Conservation (phyloP, 2,113 vertebrate genomes). For the Notothenia rossii region DNA sequence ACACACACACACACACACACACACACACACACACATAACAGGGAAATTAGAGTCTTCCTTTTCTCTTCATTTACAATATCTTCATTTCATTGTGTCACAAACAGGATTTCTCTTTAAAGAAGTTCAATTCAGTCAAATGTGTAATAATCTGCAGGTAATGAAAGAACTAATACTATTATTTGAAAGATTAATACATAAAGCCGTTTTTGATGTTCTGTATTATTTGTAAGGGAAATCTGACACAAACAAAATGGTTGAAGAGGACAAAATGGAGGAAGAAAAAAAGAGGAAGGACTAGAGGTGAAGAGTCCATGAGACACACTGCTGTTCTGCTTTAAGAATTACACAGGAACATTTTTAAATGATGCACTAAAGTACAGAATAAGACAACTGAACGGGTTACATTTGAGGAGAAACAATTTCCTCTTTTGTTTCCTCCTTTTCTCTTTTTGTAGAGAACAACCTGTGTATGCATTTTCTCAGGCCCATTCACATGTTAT, state of each 20-base stretch:
- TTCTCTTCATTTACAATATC: not conserved
- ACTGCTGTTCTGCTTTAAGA: not conserved
- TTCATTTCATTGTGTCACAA: not conserved
- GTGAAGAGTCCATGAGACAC: not conserved
- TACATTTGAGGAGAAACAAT: no score
- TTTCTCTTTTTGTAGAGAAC: no score
- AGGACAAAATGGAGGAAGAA: conserved; percentile 35
- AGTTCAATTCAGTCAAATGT: not conserved
- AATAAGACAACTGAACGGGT: not conserved
- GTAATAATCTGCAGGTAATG: not conserved
- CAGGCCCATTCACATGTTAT: not conserved
- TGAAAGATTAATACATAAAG: not conserved
- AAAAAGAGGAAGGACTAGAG: not conserved
- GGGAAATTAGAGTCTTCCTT: not conserved
- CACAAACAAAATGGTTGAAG: conserved; percentile 23
- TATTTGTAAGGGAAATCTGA: not conserved
- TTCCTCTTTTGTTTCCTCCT: no score
- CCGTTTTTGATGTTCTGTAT: not conserved
- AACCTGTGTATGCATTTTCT: not conserved
- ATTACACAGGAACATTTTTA: not conserved
- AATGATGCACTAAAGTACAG: not conserved
- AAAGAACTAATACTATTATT: not conserved
- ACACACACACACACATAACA: not conserved
- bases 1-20: no score
- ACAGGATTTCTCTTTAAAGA: not conserved